A percentile compares a stretch with the other conserved stretches of the same genome.
Evolutionary conservation across 2,888 invertebrate species (phyloP).

Genomic region (Metallyticus violacea): DNA sequence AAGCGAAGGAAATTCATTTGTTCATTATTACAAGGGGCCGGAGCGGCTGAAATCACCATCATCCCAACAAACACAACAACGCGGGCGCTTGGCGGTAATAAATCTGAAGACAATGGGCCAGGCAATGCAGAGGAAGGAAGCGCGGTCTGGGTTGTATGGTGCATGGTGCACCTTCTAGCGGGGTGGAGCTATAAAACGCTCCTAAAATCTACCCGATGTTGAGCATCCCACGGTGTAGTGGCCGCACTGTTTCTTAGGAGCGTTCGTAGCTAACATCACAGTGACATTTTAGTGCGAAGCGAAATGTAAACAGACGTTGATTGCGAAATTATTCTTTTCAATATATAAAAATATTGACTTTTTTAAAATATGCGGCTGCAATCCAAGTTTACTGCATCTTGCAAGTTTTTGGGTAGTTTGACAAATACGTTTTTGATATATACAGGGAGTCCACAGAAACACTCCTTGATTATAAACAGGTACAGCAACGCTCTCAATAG

Average conservation of each 20-base stretch:
- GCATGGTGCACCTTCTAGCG: neutral
- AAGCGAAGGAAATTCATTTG: conserved; percentile 17
- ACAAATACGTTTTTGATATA: too few relatives aligned
- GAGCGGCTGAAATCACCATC: neutral
- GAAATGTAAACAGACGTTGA: too few relatives aligned
- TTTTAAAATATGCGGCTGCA: too few relatives aligned
- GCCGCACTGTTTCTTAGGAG: neutral
- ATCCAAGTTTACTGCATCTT: too few relatives aligned
- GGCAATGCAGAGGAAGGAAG: conserved; percentile 5
- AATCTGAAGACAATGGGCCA: conserved; percentile 28
- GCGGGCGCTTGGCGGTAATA: conserved; percentile 9
- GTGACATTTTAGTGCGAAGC: too few relatives aligned
- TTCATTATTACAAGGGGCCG: conserved; percentile 6
- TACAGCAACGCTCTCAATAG: too few relatives aligned
- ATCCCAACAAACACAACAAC: neutral
- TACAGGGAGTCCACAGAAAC: too few relatives aligned
- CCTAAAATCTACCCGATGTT: neutral
- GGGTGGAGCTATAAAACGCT: neutral
- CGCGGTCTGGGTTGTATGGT: neutral
- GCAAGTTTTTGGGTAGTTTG: too few relatives aligned
- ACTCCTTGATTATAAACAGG: too few relatives aligned
- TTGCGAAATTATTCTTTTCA: too few relatives aligned
- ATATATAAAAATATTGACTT: too few relatives aligned
- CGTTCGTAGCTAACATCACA: neutral
- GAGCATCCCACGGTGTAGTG: neutral